Evolutionary conservation across 2,113 vertebrate species (phyloP).

Genomic region (Lepisosteus oculatus): DNA sequence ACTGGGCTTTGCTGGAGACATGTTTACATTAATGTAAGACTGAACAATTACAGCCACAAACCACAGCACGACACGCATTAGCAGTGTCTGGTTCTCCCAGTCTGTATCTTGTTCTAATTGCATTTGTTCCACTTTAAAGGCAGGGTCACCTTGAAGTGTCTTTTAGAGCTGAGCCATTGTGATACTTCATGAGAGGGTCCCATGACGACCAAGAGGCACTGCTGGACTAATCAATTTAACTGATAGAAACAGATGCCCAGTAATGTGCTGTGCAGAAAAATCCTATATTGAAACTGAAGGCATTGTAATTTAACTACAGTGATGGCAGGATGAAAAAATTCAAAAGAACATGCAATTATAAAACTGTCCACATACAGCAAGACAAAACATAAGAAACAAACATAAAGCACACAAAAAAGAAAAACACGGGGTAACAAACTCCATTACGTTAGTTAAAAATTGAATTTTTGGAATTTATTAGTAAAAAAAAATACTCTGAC

Average conservation of each 20-base stretch:
- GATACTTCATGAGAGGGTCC: conserved; percentile 22
- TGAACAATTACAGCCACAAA: no score
- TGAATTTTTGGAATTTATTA: background rate
- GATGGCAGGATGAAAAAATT: no score
- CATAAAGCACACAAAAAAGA: background rate
- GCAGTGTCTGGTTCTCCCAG: no score
- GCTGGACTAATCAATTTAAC: background rate
- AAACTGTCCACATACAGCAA: background rate
- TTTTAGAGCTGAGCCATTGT: conserved; percentile 12
- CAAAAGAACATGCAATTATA: no score
- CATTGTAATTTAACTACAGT: no score
- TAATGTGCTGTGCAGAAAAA: background rate
- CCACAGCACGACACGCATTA: no score
- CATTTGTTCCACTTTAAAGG: background rate
- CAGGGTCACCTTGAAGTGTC: conserved; percentile 27
- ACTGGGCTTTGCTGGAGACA: no score
- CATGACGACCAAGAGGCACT: conserved; percentile 24
- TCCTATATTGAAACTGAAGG: no score
- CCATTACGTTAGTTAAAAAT: background rate
- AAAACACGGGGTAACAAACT: background rate
- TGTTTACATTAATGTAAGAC: no score
- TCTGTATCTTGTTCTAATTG: background rate
- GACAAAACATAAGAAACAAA: background rate
- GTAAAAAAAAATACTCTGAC: background rate
- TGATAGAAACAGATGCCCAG: background rate